A percentile compares a stretch with the other conserved stretches of the same genome.
Conservation (phyloP, 2,113 vertebrate species). For the Salvator merianae region DNA sequence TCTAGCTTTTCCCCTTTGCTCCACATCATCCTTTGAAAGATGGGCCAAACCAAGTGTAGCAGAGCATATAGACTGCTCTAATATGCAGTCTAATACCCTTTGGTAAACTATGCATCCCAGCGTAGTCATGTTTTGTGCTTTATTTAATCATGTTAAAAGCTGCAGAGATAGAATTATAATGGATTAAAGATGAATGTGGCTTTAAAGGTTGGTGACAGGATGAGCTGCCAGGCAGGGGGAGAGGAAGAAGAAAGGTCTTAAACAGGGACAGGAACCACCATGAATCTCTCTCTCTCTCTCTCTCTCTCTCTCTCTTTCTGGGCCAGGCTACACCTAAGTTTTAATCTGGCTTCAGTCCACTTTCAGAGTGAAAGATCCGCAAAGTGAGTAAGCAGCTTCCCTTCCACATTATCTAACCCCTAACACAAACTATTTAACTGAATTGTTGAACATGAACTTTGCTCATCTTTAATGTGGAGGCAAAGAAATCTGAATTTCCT, state of each 20-base stretch:
- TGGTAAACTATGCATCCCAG: slow-evolving; percentile 2
- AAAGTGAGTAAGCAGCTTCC: no score
- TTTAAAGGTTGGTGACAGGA: slow-evolving; percentile 39
- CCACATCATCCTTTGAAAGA: no score
- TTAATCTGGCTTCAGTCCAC: no score
- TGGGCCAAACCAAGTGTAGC: no score
- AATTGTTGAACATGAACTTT: no score
- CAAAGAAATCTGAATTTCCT: no score
- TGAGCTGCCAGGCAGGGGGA: background rate
- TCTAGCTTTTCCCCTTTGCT: no score
- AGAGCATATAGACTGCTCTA: accelerated
- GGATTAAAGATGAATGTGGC: slow-evolving; percentile 66
- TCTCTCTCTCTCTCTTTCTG: slow-evolving; percentile 1
- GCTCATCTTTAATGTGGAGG: no score
- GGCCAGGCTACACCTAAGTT: no score
- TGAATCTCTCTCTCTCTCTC: slow-evolving; percentile 38
- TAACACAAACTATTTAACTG: no score
- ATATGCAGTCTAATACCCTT: slow-evolving; percentile 39
- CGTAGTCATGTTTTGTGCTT: slow-evolving; percentile 40
- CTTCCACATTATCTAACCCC: no score
- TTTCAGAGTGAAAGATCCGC: no score
- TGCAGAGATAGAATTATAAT: slow-evolving; percentile 52
- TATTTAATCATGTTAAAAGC: slow-evolving; percentile 70
- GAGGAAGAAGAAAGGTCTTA: background rate
- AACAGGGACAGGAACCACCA: background rate